A percentile compares a stretch with the other conserved stretches of the same genome.
Evolutionary conservation across 2,888 invertebrate species (phyloP).

Genomic region (Meteorus colon): DNA sequence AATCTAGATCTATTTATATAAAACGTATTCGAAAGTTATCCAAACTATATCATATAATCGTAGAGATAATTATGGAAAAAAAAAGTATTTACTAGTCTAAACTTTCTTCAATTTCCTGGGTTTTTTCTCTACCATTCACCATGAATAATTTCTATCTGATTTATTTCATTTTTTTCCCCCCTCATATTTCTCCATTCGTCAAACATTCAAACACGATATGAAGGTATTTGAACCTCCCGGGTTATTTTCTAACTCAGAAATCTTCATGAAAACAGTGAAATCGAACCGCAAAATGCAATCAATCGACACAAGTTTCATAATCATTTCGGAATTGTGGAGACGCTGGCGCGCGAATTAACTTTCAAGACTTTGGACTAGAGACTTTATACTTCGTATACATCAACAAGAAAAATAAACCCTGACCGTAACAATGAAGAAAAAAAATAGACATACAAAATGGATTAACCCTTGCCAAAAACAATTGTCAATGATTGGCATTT

Average conservation of each 20-base stretch:
- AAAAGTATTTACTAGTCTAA: background rate
- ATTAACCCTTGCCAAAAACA: too few species aligned
- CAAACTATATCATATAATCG: background rate
- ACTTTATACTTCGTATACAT: background rate
- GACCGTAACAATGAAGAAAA: background rate
- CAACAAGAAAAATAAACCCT: background rate
- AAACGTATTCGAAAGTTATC: constrained; percentile 15
- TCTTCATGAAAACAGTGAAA: background rate
- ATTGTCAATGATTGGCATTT: too few species aligned
- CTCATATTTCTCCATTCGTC: background rate
- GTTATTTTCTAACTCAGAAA: background rate
- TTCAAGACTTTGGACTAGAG: background rate
- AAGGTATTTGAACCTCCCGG: background rate
- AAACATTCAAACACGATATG: background rate
- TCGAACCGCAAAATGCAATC: background rate
- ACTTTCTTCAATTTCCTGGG: background rate
- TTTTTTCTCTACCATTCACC: too few species aligned
- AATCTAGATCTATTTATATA: background rate
- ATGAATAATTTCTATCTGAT: background rate
- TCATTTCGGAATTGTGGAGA: background rate
- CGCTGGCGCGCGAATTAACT: background rate
- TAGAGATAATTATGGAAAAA: background rate
- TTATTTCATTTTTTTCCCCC: background rate
- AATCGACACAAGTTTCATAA: constrained; percentile 16
- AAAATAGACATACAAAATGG: background rate